Percentiles rank a stretch among this genome's conserved stretches.
These are phyloP conservation scores for Rotaria magnacalcarata DNA, from an alignment of 2,888 invertebrate species.

Conservation along the genomic window DNA sequence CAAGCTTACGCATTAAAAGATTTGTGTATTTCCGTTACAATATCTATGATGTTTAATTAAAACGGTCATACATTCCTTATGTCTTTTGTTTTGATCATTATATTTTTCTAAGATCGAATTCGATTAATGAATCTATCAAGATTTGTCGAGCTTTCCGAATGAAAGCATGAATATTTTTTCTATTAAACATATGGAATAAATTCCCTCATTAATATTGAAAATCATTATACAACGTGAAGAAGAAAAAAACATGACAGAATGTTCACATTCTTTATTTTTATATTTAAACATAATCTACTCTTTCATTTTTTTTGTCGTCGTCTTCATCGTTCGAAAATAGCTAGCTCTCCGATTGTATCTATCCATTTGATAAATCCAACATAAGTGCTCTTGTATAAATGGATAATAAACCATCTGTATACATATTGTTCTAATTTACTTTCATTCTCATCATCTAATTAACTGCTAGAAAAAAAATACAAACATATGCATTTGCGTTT, in stretches of 20 bases:
- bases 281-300: not conserved
- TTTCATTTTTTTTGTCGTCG: not conserved
- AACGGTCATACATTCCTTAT: not conserved
- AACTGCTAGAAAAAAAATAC: not conserved
- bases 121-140: not conserved
- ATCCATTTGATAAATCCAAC: not conserved
- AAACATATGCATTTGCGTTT: not conserved
- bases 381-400: conserved; percentile 16
- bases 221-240: not conserved
- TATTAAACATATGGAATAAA: not conserved
- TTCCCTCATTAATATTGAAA: not conserved
- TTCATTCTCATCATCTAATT: not conserved
- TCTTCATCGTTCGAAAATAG: not conserved
- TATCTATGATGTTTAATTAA: not conserved
- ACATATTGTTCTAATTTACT: conserved; percentile 11
- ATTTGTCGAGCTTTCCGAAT: not conserved
- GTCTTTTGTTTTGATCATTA: not conserved
- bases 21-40: not conserved
- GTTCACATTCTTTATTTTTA: not conserved
- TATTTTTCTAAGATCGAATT: not conserved
- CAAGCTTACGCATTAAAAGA: no score
- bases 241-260: not conserved
- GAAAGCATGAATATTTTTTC: not conserved
- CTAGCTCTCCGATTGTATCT: not conserved
- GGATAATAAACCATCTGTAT: conserved; percentile 26